Evolutionary conservation across 2,797 vertebrate genomes (phyloP).

Genomic region (Phaenicophaeus curvirostris): DNA sequence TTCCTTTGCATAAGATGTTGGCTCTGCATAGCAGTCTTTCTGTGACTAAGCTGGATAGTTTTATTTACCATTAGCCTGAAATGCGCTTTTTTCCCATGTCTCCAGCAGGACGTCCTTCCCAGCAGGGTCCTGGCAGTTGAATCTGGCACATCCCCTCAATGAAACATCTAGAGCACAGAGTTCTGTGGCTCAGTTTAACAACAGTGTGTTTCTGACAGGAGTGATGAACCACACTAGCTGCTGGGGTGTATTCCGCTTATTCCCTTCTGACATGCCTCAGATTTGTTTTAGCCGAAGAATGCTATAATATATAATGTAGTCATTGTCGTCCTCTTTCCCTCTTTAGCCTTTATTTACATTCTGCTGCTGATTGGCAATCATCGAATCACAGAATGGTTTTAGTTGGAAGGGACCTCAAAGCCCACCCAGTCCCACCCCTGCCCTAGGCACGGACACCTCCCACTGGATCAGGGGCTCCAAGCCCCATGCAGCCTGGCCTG

Average conservation of each 20-base stretch:
- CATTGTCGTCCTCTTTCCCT: background rate
- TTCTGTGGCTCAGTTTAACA: background rate
- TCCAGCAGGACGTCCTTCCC: background rate
- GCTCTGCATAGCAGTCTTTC: background rate
- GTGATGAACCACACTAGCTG: background rate
- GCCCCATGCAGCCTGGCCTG: no score
- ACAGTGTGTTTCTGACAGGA: background rate
- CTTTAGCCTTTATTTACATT: background rate
- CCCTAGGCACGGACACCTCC: no score
- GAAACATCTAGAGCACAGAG: background rate
- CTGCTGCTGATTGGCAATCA: background rate
- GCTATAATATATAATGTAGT: background rate
- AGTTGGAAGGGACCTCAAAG: no score
- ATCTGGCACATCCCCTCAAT: background rate
- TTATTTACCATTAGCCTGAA: background rate
- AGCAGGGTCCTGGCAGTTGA: background rate
- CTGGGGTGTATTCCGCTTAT: background rate
- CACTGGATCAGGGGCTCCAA: no score
- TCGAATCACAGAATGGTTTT: no score
- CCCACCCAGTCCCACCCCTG: no score
- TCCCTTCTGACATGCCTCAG: background rate
- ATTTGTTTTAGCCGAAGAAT: background rate
- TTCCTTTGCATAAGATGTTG: constrained; percentile 47
- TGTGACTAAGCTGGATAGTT: background rate
- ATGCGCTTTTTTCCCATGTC: background rate